phyloP scores from a whole-genome alignment of 2,888 invertebrate species.

The Scaptomyza caliginosa region DNA sequence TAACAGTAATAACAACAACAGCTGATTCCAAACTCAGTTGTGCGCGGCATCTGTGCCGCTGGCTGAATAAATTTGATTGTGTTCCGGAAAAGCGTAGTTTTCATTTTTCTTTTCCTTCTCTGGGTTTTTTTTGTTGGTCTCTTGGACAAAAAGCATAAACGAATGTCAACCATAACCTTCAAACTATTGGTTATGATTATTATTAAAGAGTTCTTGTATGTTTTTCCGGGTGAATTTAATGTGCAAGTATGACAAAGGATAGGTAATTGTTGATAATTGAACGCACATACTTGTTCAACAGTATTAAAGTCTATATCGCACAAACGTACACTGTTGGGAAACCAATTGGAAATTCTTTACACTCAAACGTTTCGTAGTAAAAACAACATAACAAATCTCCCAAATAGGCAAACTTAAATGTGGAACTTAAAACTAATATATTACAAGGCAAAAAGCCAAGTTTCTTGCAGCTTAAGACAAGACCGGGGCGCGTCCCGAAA shows the following conservation, averaged over 20 bases:
- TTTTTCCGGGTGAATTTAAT: not conserved
- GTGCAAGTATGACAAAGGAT: not conserved
- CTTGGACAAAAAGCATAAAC: constrained; percentile 15
- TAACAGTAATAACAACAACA: constrained; percentile 24
- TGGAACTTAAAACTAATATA: not conserved
- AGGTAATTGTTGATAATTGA: not conserved
- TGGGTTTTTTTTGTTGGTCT: not conserved
- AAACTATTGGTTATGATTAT: constrained; percentile 9
- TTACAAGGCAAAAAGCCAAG: not conserved
- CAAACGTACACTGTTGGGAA: too few relatives aligned
- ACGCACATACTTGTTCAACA: too few relatives aligned
- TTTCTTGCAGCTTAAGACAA: not conserved
- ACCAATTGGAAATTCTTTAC: not conserved
- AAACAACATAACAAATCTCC: too few relatives aligned
- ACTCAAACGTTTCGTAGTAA: not conserved
- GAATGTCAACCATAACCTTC: constrained; percentile 12
- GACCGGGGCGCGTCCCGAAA: not conserved
- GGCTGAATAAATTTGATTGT: constrained; percentile 26
- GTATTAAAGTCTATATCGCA: too few relatives aligned
- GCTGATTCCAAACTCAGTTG: constrained; percentile 27
- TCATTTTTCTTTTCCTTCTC: not conserved
- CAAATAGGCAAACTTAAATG: not conserved
- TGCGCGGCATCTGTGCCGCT: constrained; percentile 16
- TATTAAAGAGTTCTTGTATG: constrained; percentile 1
- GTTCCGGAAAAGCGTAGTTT: constrained; percentile 35